Evolutionary conservation across 2,888 invertebrate genomes (phyloP).

Genomic region (Megalurothrips usitatus): DNA sequence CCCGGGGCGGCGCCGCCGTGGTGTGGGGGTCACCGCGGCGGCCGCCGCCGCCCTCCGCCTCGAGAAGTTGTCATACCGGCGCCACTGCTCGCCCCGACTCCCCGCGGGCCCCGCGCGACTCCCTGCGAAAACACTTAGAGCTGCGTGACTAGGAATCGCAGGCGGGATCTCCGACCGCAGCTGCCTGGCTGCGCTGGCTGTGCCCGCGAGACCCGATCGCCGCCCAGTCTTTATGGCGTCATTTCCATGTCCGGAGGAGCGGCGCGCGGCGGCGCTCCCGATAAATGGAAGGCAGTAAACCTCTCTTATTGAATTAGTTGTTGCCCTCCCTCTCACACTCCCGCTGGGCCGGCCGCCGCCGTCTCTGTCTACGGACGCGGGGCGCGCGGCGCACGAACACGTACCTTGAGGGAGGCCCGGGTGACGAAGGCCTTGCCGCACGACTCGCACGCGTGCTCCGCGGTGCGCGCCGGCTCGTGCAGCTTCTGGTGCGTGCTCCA

Average conservation of each 20-base stretch:
- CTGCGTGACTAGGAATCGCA: too few relatives aligned
- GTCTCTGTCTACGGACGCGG: too few relatives aligned
- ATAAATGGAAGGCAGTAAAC: constrained; percentile 18
- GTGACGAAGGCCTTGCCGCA: constrained; percentile 47
- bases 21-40: neutral
- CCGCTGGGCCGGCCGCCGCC: neutral
- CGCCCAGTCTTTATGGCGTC: neutral
- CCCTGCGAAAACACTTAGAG: too few relatives aligned
- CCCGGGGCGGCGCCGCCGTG: neutral
- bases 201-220: neutral
- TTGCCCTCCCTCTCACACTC: neutral
- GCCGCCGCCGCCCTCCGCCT: neutral
- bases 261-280: neutral
- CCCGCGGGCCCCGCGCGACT: too few relatives aligned
- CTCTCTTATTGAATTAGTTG: neutral
- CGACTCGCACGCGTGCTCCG: constrained; percentile 45
- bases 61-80: too few relatives aligned
- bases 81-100: neutral
- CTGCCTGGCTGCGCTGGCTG: neutral
- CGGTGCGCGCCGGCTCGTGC: constrained; percentile 37
- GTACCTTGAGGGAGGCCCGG: constrained; percentile 46
- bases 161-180: neutral
- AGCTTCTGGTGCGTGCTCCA: constrained; percentile 39
- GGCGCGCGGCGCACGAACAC: neutral
- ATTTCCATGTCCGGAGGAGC: neutral